These are phyloP conservation scores for Bombyx mandarina DNA, from an alignment of 1,140 invertebrate genomes.

Conservation along the genomic window DNA sequence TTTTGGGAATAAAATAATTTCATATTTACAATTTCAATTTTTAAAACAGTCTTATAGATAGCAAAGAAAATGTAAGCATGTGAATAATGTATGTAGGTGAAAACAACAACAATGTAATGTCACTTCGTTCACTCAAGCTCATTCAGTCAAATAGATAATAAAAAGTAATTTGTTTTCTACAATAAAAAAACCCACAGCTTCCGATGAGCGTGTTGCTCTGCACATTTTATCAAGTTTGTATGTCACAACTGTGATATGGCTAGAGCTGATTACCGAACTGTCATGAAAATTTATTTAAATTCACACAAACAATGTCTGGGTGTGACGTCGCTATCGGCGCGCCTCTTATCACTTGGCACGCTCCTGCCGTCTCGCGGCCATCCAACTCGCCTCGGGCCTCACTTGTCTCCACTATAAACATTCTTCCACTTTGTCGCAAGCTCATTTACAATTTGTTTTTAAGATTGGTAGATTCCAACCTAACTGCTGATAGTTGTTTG, in stretches of 20 bases:
- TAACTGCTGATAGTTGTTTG: slow-evolving; percentile 2
- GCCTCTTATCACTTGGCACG: slow-evolving; percentile 69
- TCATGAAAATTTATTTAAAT: slow-evolving; percentile 71
- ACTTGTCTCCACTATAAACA: slow-evolving; percentile 45
- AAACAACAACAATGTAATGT: too few species aligned
- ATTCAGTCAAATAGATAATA: too few species aligned
- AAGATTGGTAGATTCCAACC: background rate
- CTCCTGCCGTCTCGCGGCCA: slow-evolving; percentile 60
- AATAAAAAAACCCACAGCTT: slow-evolving; percentile 8
- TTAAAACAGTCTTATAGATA: too few species aligned
- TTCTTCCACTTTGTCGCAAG: slow-evolving; percentile 19
- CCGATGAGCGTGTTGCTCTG: slow-evolving; percentile 18
- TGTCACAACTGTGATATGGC: slow-evolving; percentile 54
- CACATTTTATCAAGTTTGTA: slow-evolving; percentile 48
- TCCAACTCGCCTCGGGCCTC: slow-evolving; percentile 42
- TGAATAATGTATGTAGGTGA: too few species aligned
- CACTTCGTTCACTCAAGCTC: too few species aligned
- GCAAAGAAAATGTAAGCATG: too few species aligned
- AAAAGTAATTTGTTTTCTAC: too few species aligned
- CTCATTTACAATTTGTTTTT: slow-evolving; percentile 14
- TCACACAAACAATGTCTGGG: slow-evolving; percentile 70
- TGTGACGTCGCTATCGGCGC: slow-evolving; percentile 68
- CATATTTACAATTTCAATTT: too few species aligned
- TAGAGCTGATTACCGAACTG: slow-evolving; percentile 68
- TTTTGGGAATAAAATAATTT: too few species aligned